A percentile compares a stretch with the other conserved stretches of the same genome.
Evolutionary conservation across 64 coral and sea anemone genomes (phyloP).

Genomic region (Actinia tenebrosa): DNA sequence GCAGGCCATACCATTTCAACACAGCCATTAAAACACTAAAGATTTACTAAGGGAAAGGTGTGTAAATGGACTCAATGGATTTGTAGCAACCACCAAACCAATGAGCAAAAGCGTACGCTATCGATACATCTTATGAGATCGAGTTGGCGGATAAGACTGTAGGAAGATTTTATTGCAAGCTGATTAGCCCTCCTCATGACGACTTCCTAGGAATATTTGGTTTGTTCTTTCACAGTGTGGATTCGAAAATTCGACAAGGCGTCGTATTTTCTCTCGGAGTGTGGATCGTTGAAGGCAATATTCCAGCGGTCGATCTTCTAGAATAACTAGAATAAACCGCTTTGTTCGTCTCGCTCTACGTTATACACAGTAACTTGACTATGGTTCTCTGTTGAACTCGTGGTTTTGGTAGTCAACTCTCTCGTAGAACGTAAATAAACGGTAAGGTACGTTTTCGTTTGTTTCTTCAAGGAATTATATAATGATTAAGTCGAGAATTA

Average conservation of each 20-base stretch:
- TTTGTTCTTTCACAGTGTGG: neutral
- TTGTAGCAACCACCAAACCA: neutral
- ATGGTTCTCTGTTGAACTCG: neutral
- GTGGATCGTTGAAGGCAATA: neutral
- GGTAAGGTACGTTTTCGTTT: neutral
- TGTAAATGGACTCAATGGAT: neutral
- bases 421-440: neutral
- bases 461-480: neutral
- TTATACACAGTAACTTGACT: neutral
- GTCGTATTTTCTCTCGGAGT: neutral
- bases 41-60: neutral
- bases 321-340: neutral
- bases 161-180: constrained; percentile 1
- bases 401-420: neutral
- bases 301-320: neutral
- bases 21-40: neutral
- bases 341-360: neutral
- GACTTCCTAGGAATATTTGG: constrained; percentile 2
- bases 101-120: neutral
- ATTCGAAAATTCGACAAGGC: neutral
- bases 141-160: constrained; percentile 6
- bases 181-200: neutral
- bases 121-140: neutral
- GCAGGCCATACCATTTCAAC: constrained; percentile 10
- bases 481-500: neutral